Evolutionary conservation across 2,797 vertebrate genomes (phyloP).

Genomic region (Anas georgica): DNA sequence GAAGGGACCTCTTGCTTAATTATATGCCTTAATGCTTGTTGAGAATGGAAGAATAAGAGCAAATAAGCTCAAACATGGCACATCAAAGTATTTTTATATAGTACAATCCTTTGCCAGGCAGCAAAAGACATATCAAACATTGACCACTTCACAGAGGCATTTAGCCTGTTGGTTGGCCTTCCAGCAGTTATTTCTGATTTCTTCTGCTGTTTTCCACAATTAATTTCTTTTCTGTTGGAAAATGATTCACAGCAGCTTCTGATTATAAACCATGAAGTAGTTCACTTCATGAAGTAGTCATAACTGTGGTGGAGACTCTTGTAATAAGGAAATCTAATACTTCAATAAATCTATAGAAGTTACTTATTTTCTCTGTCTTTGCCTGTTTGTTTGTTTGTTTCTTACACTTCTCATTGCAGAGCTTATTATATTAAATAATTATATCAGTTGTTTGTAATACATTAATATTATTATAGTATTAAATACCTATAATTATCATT

Average conservation of each 20-base stretch:
- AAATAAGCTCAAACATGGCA: not conserved
- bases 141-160: not conserved
- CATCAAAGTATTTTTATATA: slow-evolving; percentile 27
- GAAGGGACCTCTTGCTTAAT: not conserved
- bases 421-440: not conserved
- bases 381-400: not conserved
- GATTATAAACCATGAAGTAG: not conserved
- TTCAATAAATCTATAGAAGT: not conserved
- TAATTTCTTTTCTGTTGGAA: not conserved
- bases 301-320: not conserved
- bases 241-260: not conserved
- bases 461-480: too few species aligned
- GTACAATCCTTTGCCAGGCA: not conserved
- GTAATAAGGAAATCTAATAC: not conserved
- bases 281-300: not conserved
- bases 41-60: not conserved
- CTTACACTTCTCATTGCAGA: not conserved
- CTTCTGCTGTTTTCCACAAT: slow-evolving; percentile 11
- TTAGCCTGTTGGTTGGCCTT: not conserved
- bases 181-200: slow-evolving; percentile 27
- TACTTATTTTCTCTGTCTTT: not conserved
- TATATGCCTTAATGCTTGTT: not conserved
- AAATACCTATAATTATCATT: not conserved
- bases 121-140: slow-evolving; percentile 3
- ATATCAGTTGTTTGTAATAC: too few species aligned